Evolutionary conservation across 2,113 vertebrate species (phyloP).

Genomic region (Astatotilapia flaviijosephi): DNA sequence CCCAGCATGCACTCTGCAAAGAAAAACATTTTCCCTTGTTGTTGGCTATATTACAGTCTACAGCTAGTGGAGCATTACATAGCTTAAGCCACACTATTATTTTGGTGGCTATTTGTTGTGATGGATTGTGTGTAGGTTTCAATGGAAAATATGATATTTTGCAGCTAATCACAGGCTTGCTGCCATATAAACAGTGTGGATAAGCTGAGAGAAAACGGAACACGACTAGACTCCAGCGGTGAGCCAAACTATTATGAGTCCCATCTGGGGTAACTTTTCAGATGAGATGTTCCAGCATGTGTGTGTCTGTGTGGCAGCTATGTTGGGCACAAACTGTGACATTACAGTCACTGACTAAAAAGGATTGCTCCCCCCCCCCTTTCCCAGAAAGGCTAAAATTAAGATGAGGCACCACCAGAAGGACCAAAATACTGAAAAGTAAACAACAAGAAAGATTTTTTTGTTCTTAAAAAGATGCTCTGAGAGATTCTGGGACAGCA

Average conservation of each 20-base stretch:
- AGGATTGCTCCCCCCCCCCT: neutral
- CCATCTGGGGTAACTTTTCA: neutral
- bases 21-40: neutral
- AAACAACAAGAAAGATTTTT: neutral
- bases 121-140: slow-evolving; percentile 7
- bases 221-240: neutral
- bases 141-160: neutral
- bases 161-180: slow-evolving; percentile 6
- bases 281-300: slow-evolving; percentile 11
- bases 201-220: neutral
- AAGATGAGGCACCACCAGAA: neutral
- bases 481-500: neutral
- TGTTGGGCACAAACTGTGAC: neutral
- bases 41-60: neutral
- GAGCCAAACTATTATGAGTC: neutral
- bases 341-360: neutral
- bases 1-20: neutral
- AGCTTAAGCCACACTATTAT: neutral
- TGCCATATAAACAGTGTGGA: neutral
- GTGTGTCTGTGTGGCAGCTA: neutral
- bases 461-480: neutral
- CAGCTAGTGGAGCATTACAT: neutral
- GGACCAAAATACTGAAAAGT: neutral
- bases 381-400: neutral
- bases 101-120: neutral